A percentile compares a stretch with the other conserved stretches of the same genome.
phyloP scores from a whole-genome alignment of 2,888 invertebrate genomes.

The Stramonita haemastoma region DNA sequence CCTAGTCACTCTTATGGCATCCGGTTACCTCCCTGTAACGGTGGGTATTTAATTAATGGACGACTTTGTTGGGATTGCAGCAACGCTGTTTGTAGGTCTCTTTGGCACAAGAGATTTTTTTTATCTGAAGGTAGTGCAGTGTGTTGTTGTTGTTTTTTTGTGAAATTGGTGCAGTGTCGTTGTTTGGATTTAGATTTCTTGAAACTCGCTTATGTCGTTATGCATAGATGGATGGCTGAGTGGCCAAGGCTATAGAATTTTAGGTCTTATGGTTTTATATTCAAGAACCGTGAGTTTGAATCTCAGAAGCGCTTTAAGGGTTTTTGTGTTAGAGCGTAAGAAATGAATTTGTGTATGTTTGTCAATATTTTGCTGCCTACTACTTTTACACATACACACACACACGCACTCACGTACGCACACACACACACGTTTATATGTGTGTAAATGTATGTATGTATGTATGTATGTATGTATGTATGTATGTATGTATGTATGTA shows the following conservation, averaged over 20 bases:
- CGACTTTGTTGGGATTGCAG: too few species aligned
- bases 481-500: too few species aligned
- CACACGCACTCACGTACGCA: background rate
- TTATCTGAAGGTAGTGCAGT: background rate
- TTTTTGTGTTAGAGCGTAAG: too few species aligned
- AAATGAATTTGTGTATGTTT: too few species aligned
- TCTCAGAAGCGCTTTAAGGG: too few species aligned
- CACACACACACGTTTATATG: background rate
- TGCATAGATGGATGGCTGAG: background rate
- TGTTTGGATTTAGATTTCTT: background rate
- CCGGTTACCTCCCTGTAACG: too few species aligned
- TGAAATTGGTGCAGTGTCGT: background rate
- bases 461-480: too few species aligned
- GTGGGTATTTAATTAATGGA: too few species aligned
- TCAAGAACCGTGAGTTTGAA: background rate
- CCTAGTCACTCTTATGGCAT: too few species aligned
- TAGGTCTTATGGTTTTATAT: background rate
- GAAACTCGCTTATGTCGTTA: background rate
- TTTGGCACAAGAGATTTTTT: background rate
- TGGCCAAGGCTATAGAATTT: background rate
- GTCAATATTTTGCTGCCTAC: too few species aligned
- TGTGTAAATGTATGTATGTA: background rate
- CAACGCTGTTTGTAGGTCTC: too few species aligned
- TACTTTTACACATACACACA: background rate
- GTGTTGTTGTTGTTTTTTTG: background rate